phyloP scores from a whole-genome alignment of 2,797 vertebrate genomes.

The Sebastes elongatus region DNA sequence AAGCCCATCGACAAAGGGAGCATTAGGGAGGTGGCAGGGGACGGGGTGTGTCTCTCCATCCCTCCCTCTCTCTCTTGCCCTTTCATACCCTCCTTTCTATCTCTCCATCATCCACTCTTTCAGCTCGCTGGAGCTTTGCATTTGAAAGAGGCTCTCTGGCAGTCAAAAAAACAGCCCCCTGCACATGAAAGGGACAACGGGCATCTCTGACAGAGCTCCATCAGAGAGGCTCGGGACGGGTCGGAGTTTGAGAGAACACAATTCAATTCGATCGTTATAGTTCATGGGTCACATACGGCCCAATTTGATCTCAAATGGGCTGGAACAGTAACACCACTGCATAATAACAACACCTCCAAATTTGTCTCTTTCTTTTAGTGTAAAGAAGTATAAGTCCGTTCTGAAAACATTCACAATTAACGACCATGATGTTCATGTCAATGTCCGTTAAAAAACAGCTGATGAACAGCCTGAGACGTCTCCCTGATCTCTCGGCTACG shows the following conservation, averaged over 20 bases:
- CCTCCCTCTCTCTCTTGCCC: neutral
- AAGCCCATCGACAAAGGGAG: neutral
- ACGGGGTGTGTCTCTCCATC: slow-evolving; percentile 3
- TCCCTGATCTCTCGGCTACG: no score
- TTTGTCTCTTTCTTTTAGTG: no score
- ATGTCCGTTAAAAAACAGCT: no score
- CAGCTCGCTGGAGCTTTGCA: slow-evolving; percentile 53
- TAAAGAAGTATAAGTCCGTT: accelerated
- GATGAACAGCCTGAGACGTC: no score
- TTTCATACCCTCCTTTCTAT: slow-evolving; percentile 1
- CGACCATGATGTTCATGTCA: no score
- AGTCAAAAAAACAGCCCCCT: neutral
- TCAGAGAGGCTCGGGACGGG: slow-evolving; percentile 41
- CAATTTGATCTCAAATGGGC: no score
- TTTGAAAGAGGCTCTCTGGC: slow-evolving; percentile 56
- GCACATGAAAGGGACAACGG: slow-evolving; percentile 71
- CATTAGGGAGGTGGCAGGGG: neutral
- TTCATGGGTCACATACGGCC: no score
- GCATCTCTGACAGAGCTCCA: slow-evolving; percentile 48
- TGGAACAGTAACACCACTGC: no score
- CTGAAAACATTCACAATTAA: no score
- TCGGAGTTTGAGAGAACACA: neutral
- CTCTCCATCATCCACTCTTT: neutral
- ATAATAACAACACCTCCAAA: no score
- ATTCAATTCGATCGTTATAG: neutral